Conservation (phyloP, 2,797 vertebrate species). For the Schizopygopsis pylzovi region DNA sequence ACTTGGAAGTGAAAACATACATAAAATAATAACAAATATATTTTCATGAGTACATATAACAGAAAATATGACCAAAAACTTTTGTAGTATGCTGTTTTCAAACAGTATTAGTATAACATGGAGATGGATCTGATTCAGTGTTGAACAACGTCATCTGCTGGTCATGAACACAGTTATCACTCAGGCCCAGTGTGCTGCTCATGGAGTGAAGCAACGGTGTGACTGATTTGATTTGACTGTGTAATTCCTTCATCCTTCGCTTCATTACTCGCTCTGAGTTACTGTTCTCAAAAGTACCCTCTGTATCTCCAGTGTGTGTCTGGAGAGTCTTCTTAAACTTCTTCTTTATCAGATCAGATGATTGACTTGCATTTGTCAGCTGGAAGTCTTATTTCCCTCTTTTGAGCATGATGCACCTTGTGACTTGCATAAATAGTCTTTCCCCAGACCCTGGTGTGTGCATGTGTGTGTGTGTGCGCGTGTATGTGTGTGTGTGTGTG, state of each 20-base stretch:
- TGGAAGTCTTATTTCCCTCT: neutral
- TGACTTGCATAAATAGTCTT: conserved; percentile 1
- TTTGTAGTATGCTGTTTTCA: neutral
- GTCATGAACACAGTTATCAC: neutral
- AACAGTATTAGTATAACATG: neutral
- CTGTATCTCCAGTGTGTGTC: neutral
- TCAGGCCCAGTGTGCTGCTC: neutral
- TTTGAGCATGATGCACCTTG: neutral
- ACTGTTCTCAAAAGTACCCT: too few species aligned
- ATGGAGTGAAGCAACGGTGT: neutral
- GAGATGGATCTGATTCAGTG: neutral
- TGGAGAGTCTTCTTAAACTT: neutral
- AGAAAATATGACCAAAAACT: too few species aligned
- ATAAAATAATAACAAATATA: too few species aligned
- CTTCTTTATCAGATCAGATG: conserved; percentile 29
- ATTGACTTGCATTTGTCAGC: conserved; percentile 13
- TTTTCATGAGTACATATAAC: too few species aligned
- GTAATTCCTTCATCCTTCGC: neutral
- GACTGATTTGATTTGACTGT: neutral
- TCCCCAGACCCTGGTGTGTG: neutral
- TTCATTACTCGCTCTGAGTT: neutral
- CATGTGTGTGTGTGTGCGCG: neutral
- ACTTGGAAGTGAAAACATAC: too few species aligned
- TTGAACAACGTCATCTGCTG: conserved; percentile 7
- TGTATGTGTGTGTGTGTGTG: neutral